A percentile compares a stretch with the other conserved stretches of the same genome.
Conservation (phyloP, 1,140 invertebrate genomes). For the Phymastichus coffea region DNA sequence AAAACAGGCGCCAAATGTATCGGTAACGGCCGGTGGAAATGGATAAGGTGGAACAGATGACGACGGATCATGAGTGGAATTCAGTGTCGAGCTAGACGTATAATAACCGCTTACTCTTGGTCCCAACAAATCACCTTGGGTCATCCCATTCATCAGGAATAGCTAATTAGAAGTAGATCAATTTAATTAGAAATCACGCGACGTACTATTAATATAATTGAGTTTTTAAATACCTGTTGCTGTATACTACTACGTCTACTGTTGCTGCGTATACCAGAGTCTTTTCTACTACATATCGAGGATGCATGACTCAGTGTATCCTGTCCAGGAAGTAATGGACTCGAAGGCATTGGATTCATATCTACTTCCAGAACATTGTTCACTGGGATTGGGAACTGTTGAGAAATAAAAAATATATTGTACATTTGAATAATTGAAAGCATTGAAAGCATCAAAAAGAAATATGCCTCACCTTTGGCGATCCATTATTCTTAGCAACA, state of each 20-base stretch:
- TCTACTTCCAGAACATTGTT: slow-evolving; percentile 51
- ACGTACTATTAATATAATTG: slow-evolving; percentile 1
- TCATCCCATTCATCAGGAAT: slow-evolving; percentile 69
- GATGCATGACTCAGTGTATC: slow-evolving; percentile 71
- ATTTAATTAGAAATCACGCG: slow-evolving; percentile 13
- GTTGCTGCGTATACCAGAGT: slow-evolving; percentile 83
- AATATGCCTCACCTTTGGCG: not conserved
- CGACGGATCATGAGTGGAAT: slow-evolving; percentile 51
- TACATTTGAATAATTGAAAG: not conserved
- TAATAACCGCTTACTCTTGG: slow-evolving; percentile 85
- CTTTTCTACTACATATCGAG: slow-evolving; percentile 79
- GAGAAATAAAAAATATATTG: slow-evolving; percentile 29
- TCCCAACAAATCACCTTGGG: slow-evolving; percentile 73
- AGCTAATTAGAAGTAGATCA: slow-evolving; percentile 53
- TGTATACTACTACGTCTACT: slow-evolving; percentile 82
- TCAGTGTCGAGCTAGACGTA: slow-evolving; percentile 73
- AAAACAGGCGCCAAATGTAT: slow-evolving; percentile 65
- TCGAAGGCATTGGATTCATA: slow-evolving; percentile 52
- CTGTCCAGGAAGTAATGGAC: slow-evolving; percentile 55
- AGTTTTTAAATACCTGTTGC: slow-evolving; percentile 74
- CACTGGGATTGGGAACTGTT: slow-evolving; percentile 36
- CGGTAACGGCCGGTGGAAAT: slow-evolving; percentile 53
- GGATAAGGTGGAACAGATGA: slow-evolving; percentile 51
- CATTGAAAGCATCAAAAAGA: not conserved
- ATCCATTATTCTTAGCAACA: slow-evolving; percentile 1